Evolutionary conservation across 2,113 vertebrate species (phyloP).

Genomic region (Rana temporaria): DNA sequence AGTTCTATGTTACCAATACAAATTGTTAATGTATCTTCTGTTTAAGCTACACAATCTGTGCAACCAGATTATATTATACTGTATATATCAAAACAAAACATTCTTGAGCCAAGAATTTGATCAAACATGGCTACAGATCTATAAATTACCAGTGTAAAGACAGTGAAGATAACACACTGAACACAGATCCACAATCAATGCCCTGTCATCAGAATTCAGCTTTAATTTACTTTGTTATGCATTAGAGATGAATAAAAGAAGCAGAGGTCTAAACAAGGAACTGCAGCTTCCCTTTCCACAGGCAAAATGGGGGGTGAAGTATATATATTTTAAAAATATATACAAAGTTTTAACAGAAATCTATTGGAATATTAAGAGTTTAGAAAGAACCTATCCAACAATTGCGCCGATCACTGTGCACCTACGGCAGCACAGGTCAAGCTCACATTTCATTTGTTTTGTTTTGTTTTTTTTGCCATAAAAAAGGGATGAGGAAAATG

Average conservation of each 20-base stretch:
- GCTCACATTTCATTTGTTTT: background rate
- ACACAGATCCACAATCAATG: too few relatives aligned
- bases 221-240: constrained; percentile 73
- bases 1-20: too few relatives aligned
- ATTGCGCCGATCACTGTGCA: background rate
- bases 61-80: too few relatives aligned
- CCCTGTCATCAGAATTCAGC: constrained; percentile 73
- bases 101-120: too few relatives aligned
- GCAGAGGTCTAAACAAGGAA: constrained; percentile 72
- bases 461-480: constrained; percentile 74
- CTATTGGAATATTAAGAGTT: too few relatives aligned
- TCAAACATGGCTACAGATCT: background rate
- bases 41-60: background rate
- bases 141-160: too few relatives aligned
- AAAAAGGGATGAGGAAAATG: constrained; percentile 71
- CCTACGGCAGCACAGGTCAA: background rate
- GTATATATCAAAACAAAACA: too few relatives aligned
- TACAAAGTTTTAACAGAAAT: constrained; percentile 59
- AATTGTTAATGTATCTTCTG: too few relatives aligned
- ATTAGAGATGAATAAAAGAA: constrained; percentile 70
- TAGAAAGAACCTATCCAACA: background rate
- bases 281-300: constrained; percentile 74
- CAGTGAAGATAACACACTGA: too few relatives aligned
- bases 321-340: constrained; percentile 62
- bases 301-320: constrained; percentile 71